phyloP scores from a whole-genome alignment of 2,797 vertebrate genomes.

The Parotocinclus haroldoi region DNA sequence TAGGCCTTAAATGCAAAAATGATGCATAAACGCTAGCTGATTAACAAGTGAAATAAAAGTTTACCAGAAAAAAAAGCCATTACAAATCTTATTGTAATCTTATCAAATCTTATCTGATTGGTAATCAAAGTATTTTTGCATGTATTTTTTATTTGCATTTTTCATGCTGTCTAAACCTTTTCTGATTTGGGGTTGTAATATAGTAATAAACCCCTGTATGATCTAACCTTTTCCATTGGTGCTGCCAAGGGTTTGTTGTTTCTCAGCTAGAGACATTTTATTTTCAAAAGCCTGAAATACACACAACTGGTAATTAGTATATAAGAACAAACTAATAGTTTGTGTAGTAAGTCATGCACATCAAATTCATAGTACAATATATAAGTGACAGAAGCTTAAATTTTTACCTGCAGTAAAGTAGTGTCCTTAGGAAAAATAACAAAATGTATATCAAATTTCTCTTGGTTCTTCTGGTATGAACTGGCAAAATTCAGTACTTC shows the following conservation, averaged over 20 bases:
- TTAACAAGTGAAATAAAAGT: too few species aligned
- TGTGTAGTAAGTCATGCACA: neutral
- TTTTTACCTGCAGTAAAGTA: conserved; percentile 61
- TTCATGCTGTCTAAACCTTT: too few species aligned
- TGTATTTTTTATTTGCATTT: too few species aligned
- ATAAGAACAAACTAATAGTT: neutral
- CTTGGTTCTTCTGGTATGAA: fast-evolving
- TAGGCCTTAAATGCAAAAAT: too few species aligned
- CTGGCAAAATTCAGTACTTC: conserved; percentile 57
- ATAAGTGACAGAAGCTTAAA: neutral
- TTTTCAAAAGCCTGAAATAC: conserved; percentile 60
- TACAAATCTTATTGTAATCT: too few species aligned
- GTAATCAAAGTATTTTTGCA: too few species aligned
- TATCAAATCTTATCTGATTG: too few species aligned
- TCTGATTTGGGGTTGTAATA: neutral
- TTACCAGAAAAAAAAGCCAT: too few species aligned
- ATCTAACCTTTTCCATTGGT: conserved; percentile 14
- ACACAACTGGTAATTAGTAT: conserved; percentile 1
- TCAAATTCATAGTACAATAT: neutral
- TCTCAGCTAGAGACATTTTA: neutral
- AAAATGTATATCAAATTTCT: conserved; percentile 62
- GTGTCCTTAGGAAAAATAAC: conserved; percentile 64
- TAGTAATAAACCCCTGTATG: neutral
- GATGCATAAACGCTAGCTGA: too few species aligned
- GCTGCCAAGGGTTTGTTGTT: neutral